Evolutionary conservation across 2,113 vertebrate genomes (phyloP).

Genomic region (Chauna torquata): DNA sequence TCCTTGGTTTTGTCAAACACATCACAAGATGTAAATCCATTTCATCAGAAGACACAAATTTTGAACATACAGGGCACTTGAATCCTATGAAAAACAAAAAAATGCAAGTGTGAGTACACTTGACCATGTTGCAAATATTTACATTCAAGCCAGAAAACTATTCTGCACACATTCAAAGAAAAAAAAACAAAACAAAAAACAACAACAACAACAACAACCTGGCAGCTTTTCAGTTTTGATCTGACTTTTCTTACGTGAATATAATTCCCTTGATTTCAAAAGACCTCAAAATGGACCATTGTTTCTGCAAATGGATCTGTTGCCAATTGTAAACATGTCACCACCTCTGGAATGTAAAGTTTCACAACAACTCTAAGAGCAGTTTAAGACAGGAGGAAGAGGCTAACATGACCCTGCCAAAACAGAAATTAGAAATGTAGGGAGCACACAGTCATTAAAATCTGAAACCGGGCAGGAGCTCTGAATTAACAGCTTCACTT

Average conservation of each 20-base stretch:
- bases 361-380: background rate
- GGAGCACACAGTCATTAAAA: background rate
- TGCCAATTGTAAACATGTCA: background rate
- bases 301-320: background rate
- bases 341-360: background rate
- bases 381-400: background rate
- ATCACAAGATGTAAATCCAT: slow-evolving; percentile 97
- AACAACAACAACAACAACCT: background rate
- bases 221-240: background rate
- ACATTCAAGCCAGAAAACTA: background rate
- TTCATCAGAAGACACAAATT: slow-evolving; percentile 94
- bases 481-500: background rate
- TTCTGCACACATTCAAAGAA: background rate
- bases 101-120: background rate
- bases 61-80: slow-evolving; percentile 96
- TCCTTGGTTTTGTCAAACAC: slow-evolving; percentile 95
- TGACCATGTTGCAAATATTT: background rate
- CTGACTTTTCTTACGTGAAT: background rate
- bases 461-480: background rate
- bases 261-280: background rate
- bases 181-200: background rate
- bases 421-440: background rate
- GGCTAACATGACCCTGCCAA: background rate
- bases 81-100: slow-evolving; percentile 81
- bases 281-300: background rate